Evolutionary conservation across 37 sponge, comb jelly and placozoan species (phyloP), one percentile per base, ranked within the genome.

Genomic region (Crambe crambe): DNA sequence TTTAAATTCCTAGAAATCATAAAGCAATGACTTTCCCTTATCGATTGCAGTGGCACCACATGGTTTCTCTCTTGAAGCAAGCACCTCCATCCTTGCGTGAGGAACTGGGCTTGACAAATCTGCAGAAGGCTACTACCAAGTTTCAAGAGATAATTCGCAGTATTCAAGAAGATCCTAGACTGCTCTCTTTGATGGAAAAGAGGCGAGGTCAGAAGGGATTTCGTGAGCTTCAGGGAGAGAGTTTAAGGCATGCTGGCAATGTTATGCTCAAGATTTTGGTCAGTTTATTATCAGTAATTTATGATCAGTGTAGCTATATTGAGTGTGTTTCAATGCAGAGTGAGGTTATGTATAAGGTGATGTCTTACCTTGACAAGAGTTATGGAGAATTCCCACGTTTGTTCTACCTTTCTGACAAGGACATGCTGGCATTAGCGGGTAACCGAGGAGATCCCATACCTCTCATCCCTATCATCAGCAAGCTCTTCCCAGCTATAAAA

Each of bases 211-310:
- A 79, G 70, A 84, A 81, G 67, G 93, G 93, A 22, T 68, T 72
- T 36, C 75, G 93, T 64, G 93, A 92, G 26, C 38, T 92, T 41
- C 93, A 92, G 42, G 93, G 93, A n/a, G 82, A 80, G 22, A 20
- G 58, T 2, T 73, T 92, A 23, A 92, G 86, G 57, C 21, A 40
- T n/a, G 54, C 38, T 26, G 56, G 85, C n/a, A 37, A 84, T 18
- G 60, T 23, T 31, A 37, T 84, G 2, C 58, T 58, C 44, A 17
- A 32, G 40, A 5, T 4, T 23, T 23, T 87, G 76, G 84, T 91
- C 27, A 60, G 82, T 80, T 39, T 2, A 29, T n/a, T 20, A 54
- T 54, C 56, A 54, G 56, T 54, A 54, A 20, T 54, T 54, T 54
- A 54, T 54, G 56, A 30, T 20, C 3, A 70, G 42, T 35, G 5